Percentiles rank a stretch among this genome's conserved stretches.
phyloP scores from a whole-genome alignment of 2,888 invertebrate genomes.

The Drosophila nigricruria region DNA sequence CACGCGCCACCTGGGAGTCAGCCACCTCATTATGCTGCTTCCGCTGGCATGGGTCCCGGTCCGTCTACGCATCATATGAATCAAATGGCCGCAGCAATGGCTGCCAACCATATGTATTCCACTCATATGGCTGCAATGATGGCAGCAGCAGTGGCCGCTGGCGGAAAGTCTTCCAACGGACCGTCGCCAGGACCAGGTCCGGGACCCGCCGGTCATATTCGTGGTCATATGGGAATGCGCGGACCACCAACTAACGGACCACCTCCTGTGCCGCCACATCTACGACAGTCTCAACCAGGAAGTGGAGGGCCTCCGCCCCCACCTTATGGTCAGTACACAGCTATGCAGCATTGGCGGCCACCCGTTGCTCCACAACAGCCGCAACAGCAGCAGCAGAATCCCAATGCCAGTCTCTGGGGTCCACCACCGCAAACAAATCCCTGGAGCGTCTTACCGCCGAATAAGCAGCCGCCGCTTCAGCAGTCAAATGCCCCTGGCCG shows the following conservation, averaged over 20 bases:
- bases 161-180: constrained; percentile 63
- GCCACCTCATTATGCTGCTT: constrained; percentile 57
- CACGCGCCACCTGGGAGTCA: constrained; percentile 58
- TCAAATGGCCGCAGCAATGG: constrained; percentile 77
- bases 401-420: constrained; percentile 85
- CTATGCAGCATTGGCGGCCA: constrained; percentile 84
- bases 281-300: constrained; percentile 68
- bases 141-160: constrained; percentile 64
- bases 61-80: constrained; percentile 75
- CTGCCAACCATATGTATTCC: constrained; percentile 81
- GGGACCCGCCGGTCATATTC: constrained; percentile 66
- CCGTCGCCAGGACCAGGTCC: constrained; percentile 67
- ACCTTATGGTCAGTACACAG: constrained; percentile 82
- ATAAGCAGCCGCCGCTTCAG: constrained; percentile 74
- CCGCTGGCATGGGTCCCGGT: constrained; percentile 70
- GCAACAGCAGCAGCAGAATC: constrained; percentile 82
- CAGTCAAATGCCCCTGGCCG: constrained; percentile 66
- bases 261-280: constrained; percentile 78
- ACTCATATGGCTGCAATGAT: constrained; percentile 81
- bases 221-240: constrained; percentile 75
- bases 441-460: constrained; percentile 83
- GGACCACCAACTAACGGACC: constrained; percentile 71
- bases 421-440: constrained; percentile 85
- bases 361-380: constrained; percentile 75
- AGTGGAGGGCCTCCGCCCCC: constrained; percentile 65